A percentile compares a stretch with the other conserved stretches of the same genome.
These are phyloP conservation scores for Sipha maydis DNA, from an alignment of 2,888 invertebrate genomes.

Conservation along the genomic window DNA sequence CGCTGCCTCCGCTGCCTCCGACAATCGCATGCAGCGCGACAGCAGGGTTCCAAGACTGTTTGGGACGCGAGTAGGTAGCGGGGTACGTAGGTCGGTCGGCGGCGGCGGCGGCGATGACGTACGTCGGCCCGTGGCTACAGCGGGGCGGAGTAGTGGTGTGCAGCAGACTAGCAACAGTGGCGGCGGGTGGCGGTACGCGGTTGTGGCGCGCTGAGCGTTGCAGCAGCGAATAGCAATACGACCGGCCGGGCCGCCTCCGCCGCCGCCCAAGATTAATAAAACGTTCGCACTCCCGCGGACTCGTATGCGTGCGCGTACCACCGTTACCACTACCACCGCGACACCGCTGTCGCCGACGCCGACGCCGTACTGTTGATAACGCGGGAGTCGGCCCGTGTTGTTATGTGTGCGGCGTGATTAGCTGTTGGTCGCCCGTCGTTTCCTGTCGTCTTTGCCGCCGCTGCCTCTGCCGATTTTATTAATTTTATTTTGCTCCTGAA, in stretches of 20 bases:
- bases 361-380: constrained; percentile 44
- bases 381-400: constrained; percentile 23
- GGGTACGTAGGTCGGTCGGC: no score
- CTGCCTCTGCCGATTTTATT: not conserved
- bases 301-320: constrained; percentile 30
- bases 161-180: not conserved
- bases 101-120: not conserved
- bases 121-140: no score
- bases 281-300: constrained; percentile 22
- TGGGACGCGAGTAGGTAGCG: no score
- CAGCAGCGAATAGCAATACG: not conserved
- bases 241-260: constrained; percentile 31
- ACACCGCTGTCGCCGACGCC: constrained; percentile 19
- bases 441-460: not conserved
- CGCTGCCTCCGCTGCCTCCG: not conserved
- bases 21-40: not conserved
- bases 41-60: not conserved
- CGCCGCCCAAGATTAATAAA: constrained; percentile 48
- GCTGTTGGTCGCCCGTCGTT: constrained; percentile 31
- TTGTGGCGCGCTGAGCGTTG: not conserved
- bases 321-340: not conserved
- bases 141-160: not conserved
- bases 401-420: constrained; percentile 50
- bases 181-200: not conserved
- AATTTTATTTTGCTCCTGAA: not conserved